Conservation (phyloP, 92 coral and sea anemone species). For the Bergia puertoricense region DNA sequence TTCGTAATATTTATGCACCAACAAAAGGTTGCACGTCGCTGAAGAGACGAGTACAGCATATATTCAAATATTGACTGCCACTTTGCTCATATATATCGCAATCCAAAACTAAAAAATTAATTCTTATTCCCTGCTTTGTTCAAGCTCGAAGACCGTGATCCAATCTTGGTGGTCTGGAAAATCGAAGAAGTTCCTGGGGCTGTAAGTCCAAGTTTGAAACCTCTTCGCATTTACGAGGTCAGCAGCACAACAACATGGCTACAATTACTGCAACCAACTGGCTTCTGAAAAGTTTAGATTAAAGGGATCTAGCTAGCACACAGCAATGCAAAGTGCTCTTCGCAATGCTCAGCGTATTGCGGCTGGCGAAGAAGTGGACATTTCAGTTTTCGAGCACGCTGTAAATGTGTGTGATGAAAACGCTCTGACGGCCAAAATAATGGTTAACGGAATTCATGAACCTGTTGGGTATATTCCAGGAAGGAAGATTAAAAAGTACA, state of each 20-base stretch:
- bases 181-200: background rate
- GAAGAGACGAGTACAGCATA: constrained; percentile 4
- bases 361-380: background rate
- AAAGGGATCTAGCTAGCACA: constrained; percentile 34
- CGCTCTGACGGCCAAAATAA: constrained; percentile 45
- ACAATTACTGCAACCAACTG: background rate
- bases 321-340: constrained; percentile 30
- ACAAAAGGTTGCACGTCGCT: constrained; percentile 12
- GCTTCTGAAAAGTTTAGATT: constrained; percentile 7
- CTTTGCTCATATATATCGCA: constrained; percentile 5
- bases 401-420: constrained; percentile 57
- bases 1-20: background rate
- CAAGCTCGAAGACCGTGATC: constrained; percentile 13
- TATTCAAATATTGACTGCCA: constrained; percentile 2
- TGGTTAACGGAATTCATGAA: constrained; percentile 7
- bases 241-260: background rate
- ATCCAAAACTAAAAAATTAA: background rate
- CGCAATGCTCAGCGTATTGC: background rate
- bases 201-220: background rate
- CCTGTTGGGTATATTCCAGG: constrained; percentile 60
- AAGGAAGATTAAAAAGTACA: constrained; percentile 35
- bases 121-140: background rate
- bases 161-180: constrained; percentile 4
- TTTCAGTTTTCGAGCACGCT: constrained; percentile 19
- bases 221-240: background rate